Evolutionary conservation across 2,888 invertebrate species (phyloP), one percentile per base, ranked within the genome.

Genomic region (Habroteleia sp.): DNA sequence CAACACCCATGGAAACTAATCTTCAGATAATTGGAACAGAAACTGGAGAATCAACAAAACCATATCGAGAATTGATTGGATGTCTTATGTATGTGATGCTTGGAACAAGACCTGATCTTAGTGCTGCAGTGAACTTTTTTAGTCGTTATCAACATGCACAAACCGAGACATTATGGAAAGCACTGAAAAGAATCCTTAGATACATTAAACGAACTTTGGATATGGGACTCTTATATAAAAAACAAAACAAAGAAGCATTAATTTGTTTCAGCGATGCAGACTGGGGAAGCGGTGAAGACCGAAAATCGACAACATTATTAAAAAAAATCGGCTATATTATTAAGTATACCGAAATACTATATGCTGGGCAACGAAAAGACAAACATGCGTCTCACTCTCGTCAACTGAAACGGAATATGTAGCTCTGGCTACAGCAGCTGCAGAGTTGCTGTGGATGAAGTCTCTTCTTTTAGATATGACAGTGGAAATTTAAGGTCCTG

Each of bases 361-460:
- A 1, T 50, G 60, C 10, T 88, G 86, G 86, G 58, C 42, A 0
- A 81, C 82, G 3, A 83, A 74, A 31, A 86, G 80, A 63, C 87
- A 87, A 66, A 62, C 58, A 7, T 46, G 77, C 16, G 83, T 84
- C 2, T 77, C 84, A 0, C 27, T 83, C 0, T 85, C 84, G 4
- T 82, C 83, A 0, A 85, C 84, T 2, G 86, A 86, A 75, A 81
- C 86, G 0, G 84, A 87, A 72, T 85, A 83, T 65, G 65, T 85
- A 1, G 84, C 86, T 1, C 58, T 85, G 11, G 77, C 80, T 3
- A 68, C 52, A 11, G 81, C 80, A 4, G 79, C 76, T 3, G 48
- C 73, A n/a, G 83, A 86, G 54, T 48, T 77, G 2, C 44, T 83
- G 17, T 84, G 85, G 83, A 23, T 84, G 5, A 76, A 54, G 56